A percentile compares a stretch with the other conserved stretches of the same genome.
phyloP scores from a whole-genome alignment of 2,797 vertebrate species.

The Enteromius argenteus region DNA sequence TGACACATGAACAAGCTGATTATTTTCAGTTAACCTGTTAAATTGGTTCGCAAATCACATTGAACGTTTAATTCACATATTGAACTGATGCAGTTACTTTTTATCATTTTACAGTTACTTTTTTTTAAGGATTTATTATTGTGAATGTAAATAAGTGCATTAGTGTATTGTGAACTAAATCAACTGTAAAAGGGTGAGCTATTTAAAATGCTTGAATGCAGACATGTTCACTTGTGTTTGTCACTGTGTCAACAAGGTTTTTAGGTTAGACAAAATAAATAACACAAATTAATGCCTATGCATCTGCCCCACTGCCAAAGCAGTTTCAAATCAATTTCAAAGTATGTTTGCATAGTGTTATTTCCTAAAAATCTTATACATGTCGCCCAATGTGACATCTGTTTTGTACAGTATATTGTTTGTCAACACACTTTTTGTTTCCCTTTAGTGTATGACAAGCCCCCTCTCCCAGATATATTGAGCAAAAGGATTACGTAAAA shows the following conservation, averaged over 20 bases:
- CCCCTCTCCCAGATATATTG: background rate
- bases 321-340: background rate
- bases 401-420: background rate
- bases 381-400: background rate
- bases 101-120: too few species aligned
- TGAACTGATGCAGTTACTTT: background rate
- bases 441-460: background rate
- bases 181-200: too few species aligned
- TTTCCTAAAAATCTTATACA: background rate
- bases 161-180: too few species aligned
- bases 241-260: background rate
- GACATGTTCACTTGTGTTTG: background rate
- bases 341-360: background rate
- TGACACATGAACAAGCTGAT: background rate
- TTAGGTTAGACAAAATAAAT: background rate
- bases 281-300: background rate
- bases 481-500: background rate
- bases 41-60: background rate
- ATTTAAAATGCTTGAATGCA: too few species aligned
- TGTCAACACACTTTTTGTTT: background rate
- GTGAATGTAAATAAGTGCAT: background rate
- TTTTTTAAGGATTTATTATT: background rate
- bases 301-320: background rate
- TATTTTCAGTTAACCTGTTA: background rate
- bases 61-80: too few species aligned